These are phyloP conservation scores for Achlya flavicornis DNA, from an alignment of 2,888 invertebrate species.

Conservation along the genomic window DNA sequence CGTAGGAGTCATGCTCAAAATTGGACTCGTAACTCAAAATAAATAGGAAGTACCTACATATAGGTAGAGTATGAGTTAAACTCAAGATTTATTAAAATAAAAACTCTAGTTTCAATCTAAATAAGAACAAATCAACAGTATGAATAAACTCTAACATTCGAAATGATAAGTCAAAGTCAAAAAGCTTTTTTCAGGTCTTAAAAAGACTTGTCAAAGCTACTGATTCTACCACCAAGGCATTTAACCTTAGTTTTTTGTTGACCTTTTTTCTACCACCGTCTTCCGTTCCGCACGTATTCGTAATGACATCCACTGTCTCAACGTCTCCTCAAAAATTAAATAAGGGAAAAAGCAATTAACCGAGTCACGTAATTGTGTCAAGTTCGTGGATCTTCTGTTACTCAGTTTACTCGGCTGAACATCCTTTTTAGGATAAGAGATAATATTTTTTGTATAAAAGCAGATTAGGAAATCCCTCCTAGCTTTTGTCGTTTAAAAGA, in stretches of 20 bases:
- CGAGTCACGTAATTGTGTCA: background rate
- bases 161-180: too few relatives aligned
- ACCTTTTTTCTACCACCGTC: background rate
- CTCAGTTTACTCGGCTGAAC: slow-evolving; percentile 1
- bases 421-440: background rate
- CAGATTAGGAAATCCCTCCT: background rate
- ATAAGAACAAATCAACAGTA: too few relatives aligned
- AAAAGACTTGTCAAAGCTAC: too few relatives aligned
- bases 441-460: background rate
- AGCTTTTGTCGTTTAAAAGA: background rate
- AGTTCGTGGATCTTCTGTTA: background rate
- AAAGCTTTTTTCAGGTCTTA: too few relatives aligned
- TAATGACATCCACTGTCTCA: background rate
- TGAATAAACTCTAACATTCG: too few relatives aligned
- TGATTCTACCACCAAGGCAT: too few relatives aligned
- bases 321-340: background rate
- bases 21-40: too few relatives aligned
- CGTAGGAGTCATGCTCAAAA: too few relatives aligned
- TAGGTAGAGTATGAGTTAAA: too few relatives aligned
- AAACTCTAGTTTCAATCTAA: too few relatives aligned
- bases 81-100: too few relatives aligned
- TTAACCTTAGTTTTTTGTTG: background rate
- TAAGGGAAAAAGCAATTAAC: background rate
- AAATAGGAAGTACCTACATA: too few relatives aligned
- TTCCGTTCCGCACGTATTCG: background rate